These are phyloP conservation scores for Chrysotoxum bicinctum DNA, from an alignment of 2,888 invertebrate genomes.

Conservation along the genomic window DNA sequence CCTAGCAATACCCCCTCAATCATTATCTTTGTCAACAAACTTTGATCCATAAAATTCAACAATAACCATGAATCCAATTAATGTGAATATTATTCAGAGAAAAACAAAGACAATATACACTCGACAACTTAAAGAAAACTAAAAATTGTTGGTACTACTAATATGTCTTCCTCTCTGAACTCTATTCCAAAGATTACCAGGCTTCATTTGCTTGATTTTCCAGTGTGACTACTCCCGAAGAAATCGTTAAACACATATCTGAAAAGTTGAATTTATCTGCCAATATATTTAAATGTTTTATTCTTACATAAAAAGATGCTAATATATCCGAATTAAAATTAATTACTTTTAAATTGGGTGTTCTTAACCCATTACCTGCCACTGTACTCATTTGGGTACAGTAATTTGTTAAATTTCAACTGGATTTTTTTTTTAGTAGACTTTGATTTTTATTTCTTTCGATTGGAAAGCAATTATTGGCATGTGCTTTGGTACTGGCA, in stretches of 20 bases:
- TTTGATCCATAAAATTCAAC: not conserved
- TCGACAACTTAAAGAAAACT: not conserved
- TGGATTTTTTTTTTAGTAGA: no score
- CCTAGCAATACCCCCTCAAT: no score
- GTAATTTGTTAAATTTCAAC: no score
- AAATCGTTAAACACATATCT: not conserved
- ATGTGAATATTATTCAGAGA: not conserved
- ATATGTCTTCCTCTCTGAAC: no score
- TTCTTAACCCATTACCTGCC: no score
- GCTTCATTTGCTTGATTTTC: not conserved
- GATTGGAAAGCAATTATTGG: no score
- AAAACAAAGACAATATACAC: not conserved
- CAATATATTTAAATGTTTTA: not conserved
- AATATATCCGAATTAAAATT: not conserved
- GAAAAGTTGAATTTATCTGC: not conserved
- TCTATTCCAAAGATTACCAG: not conserved
- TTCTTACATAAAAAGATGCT: not conserved
- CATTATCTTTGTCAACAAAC: not conserved
- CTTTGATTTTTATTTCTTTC: no score
- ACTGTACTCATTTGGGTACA: no score
- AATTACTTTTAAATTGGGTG: no score
- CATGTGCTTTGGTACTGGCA: no score
- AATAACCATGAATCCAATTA: not conserved
- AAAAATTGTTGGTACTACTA: not conserved
- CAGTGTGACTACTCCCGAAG: not conserved